Base-by-base conservation (phyloP, 2,113 vertebrate species). In the Mesitornis unicolor region DNA sequence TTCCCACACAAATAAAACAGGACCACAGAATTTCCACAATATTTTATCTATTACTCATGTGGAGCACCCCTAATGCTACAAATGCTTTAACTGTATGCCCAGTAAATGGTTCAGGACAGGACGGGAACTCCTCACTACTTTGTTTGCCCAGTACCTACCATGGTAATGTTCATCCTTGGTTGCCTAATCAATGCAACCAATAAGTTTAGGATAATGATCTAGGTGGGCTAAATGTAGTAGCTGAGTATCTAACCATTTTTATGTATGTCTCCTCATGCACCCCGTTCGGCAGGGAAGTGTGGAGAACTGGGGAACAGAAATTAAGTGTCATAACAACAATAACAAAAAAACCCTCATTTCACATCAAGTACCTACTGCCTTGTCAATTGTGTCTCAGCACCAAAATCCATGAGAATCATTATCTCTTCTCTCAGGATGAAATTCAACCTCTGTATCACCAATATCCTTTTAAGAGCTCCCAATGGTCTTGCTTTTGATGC, bases 381-480 rank as follows among this genome's bases (percentile, higher is more conserved):
- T 53, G 48, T 65, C 82, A 71, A 53, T 11, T 69, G 28, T 28
- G 31, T 57, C 33, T 82, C 70, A 69, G 48, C 63, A 79, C 28
- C 53, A 79, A 79, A 94, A 93, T 93, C 87, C 57, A 48, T 45
- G 10, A 74, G 63, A 94, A 70, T 89, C 60, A 10, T 85, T 80
- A 33, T 24, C 63, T 83, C 78, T 59, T 74, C 80, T 77, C 78
- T 83, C 63, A 83, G 42, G 70, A 77, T 43, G 63, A 93, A 85
- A 93, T 95, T 90, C 63, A 94, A 80, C 42, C 91, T 47, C 87
- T 47, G 36, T 43, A 61, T 67, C 78, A 77, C 51, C 68, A 77
- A 51, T 60, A 90, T 33, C 43, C 56, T 84, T 84, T 78, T 86
- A 94, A 96, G 68, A 75, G 68, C 60, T 96, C 76, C 92, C 90